A percentile compares a stretch with the other conserved stretches of the same genome.
Conservation (phyloP, 2,797 vertebrate genomes). For the Carapus acus region DNA sequence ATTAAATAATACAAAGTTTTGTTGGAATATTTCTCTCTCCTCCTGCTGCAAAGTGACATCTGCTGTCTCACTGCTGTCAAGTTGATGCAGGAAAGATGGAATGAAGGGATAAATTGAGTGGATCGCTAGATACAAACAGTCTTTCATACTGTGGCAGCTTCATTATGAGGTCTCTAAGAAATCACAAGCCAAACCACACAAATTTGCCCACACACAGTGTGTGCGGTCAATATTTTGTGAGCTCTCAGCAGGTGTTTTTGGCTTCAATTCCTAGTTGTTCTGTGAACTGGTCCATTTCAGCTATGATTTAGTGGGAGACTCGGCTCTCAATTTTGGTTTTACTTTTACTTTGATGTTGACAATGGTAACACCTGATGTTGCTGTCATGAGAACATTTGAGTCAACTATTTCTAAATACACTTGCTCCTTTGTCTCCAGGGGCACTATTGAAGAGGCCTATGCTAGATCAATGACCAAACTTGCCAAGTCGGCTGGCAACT, state of each 20-base stretch:
- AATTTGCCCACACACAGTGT: conserved; percentile 27
- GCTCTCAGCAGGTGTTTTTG: conserved; percentile 28
- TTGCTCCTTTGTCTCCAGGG: conserved; percentile 68
- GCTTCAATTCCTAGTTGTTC: not conserved
- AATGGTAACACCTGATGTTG: not conserved
- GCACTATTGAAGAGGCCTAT: conserved; percentile 91
- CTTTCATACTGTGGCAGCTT: conserved; percentile 23
- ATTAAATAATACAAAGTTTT: too few relatives aligned
- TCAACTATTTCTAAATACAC: too few relatives aligned
- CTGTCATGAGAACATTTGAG: not conserved
- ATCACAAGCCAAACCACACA: conserved; percentile 26
- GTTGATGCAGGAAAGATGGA: conserved; percentile 19
- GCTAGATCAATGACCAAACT: conserved; percentile 98
- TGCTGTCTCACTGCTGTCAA: conserved; percentile 20
- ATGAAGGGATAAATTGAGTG: conserved; percentile 24
- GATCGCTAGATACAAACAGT: conserved; percentile 26
- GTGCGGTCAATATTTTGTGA: conserved; percentile 33
- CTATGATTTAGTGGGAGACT: conserved; percentile 9
- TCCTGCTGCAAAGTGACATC: conserved; percentile 11
- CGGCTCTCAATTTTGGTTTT: not conserved
- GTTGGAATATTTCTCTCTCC: too few relatives aligned
- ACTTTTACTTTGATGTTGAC: not conserved
- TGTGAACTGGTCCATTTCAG: conserved; percentile 8
- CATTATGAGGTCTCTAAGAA: conserved; percentile 25
- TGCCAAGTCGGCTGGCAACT: conserved; percentile 92